Conservation (phyloP, 2,797 vertebrate genomes). For the Peromyscus nudipes region DNA sequence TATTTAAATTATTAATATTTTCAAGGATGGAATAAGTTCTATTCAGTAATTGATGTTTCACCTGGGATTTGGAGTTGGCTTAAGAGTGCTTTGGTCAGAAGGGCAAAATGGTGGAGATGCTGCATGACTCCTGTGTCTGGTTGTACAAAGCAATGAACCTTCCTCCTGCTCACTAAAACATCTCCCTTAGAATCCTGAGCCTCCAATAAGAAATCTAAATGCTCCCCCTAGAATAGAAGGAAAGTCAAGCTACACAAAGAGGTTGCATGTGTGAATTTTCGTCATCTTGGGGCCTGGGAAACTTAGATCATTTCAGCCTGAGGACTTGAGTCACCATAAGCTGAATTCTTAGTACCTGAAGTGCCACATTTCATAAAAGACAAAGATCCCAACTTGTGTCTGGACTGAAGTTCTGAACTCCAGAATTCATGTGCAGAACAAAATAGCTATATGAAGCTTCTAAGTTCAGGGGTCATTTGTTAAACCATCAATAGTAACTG, state of each 20-base stretch:
- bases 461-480: constrained; percentile 30
- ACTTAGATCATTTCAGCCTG: neutral
- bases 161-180: neutral
- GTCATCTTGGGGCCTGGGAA: too few species aligned
- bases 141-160: neutral
- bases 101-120: neutral
- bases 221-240: neutral
- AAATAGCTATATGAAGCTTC: neutral
- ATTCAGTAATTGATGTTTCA: neutral
- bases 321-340: neutral
- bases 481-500: neutral
- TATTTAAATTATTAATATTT: constrained; percentile 4
- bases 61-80: neutral
- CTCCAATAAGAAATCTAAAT: neutral
- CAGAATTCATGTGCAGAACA: neutral
- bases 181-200: neutral
- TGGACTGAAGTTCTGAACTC: neutral
- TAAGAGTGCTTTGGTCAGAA: neutral
- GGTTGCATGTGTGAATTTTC: neutral
- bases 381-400: neutral
- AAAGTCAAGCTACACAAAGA: neutral
- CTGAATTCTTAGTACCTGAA: neutral
- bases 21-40: neutral
- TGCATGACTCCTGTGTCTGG: neutral
- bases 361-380: neutral